Evolutionary conservation across 2,113 vertebrate species (phyloP).

Genomic region (Rhynchopsitta pachyrhyncha): DNA sequence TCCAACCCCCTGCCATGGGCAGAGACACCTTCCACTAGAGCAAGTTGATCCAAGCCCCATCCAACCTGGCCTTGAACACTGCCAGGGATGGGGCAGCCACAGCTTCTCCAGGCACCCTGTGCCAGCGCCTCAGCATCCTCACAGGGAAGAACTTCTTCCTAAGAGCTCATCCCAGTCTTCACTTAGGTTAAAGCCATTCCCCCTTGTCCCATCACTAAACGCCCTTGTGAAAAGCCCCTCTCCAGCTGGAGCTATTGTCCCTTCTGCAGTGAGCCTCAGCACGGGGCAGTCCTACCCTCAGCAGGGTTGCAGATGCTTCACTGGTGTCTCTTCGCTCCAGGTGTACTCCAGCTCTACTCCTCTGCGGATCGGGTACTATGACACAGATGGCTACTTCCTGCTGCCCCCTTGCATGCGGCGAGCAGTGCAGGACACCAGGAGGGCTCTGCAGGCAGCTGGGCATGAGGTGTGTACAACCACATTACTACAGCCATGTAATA

Average conservation of each 20-base stretch:
- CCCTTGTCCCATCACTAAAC: background rate
- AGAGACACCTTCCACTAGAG: background rate
- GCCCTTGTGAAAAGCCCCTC: background rate
- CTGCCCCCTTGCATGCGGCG: conserved; percentile 84
- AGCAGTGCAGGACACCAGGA: conserved; percentile 78
- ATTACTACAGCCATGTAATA: background rate
- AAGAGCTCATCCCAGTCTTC: background rate
- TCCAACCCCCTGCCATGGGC: background rate
- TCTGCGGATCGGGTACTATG: conserved; percentile 86
- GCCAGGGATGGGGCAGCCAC: background rate
- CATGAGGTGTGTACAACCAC: conserved; percentile 78
- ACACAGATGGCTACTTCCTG: conserved; percentile 74
- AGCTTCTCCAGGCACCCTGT: background rate
- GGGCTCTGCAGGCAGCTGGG: conserved; percentile 82
- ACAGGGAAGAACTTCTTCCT: background rate
- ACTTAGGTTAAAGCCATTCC: background rate
- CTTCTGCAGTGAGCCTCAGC: background rate
- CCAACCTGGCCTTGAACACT: background rate
- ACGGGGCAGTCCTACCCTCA: background rate
- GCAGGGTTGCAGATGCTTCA: background rate
- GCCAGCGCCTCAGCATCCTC: background rate
- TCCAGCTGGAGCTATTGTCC: background rate
- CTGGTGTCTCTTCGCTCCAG: conserved; percentile 54
- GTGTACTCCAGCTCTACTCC: conserved; percentile 77
- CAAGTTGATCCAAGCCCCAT: background rate